A percentile compares a stretch with the other conserved stretches of the same genome.
Evolutionary conservation across 2,888 invertebrate species (phyloP).

Genomic region (Aproaerema taeniolella): DNA sequence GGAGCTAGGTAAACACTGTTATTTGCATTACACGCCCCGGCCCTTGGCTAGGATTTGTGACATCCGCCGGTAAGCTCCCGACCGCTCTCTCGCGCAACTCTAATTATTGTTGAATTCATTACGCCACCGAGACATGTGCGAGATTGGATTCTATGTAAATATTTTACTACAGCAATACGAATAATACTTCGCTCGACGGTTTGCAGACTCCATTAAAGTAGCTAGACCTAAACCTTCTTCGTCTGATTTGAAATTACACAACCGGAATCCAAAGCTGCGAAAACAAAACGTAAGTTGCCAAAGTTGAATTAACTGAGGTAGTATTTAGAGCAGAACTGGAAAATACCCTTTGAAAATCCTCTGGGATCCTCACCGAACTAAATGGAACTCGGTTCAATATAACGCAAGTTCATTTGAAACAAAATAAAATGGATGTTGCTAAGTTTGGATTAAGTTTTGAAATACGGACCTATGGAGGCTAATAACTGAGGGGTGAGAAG

Average conservation of each 20-base stretch:
- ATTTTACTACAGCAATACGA: slow-evolving; percentile 25
- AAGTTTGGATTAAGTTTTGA: slow-evolving; percentile 25
- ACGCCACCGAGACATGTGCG: slow-evolving; percentile 35
- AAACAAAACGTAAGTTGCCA: slow-evolving; percentile 7
- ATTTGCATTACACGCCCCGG: slow-evolving; percentile 59
- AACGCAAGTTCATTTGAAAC: slow-evolving; percentile 12
- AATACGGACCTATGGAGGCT: slow-evolving; percentile 26
- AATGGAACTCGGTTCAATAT: slow-evolving; percentile 13
- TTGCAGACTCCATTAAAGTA: too few relatives aligned
- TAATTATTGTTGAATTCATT: slow-evolving; percentile 55
- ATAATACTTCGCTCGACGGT: too few relatives aligned
- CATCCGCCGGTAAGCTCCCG: slow-evolving; percentile 56
- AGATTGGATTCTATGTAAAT: slow-evolving; percentile 42
- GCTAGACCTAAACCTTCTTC: too few relatives aligned
- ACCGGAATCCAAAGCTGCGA: not conserved
- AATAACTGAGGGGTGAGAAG: slow-evolving; percentile 28
- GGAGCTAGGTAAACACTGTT: slow-evolving; percentile 59
- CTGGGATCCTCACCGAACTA: slow-evolving; percentile 10
- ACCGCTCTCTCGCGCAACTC: slow-evolving; percentile 39
- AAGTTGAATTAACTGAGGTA: slow-evolving; percentile 8
- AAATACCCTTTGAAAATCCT: slow-evolving; percentile 10
- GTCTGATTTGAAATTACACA: slow-evolving; percentile 3
- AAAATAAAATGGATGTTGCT: slow-evolving; percentile 17
- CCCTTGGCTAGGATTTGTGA: slow-evolving; percentile 65
- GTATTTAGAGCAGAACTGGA: slow-evolving; percentile 13